Evolutionary conservation across 2,113 vertebrate genomes (phyloP).

Genomic region (Bubo bubo): DNA sequence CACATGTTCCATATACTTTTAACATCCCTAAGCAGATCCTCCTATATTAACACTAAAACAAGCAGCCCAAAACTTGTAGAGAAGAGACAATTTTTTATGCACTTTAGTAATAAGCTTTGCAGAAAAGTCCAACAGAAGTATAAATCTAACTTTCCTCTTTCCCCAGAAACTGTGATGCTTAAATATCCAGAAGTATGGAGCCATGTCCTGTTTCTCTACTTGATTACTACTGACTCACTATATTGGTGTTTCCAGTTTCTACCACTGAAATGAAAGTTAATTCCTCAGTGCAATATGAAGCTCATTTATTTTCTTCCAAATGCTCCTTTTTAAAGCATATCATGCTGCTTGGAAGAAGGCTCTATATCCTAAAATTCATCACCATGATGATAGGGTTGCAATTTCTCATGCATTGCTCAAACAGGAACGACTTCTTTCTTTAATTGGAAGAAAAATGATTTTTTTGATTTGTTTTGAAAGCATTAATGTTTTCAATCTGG

Average conservation of each 20-base stretch:
- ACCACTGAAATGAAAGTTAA: background rate
- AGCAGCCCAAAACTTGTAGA: background rate
- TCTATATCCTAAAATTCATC: background rate
- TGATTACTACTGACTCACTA: background rate
- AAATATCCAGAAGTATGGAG: background rate
- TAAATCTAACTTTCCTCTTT: background rate
- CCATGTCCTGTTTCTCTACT: background rate
- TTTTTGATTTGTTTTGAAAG: conserved; percentile 41
- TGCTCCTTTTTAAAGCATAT: background rate
- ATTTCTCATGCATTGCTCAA: background rate
- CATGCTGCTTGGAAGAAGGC: background rate
- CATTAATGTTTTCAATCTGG: background rate
- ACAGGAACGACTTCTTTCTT: background rate
- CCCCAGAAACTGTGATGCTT: background rate
- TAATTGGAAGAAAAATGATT: conserved; percentile 32
- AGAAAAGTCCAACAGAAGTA: background rate
- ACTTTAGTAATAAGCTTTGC: background rate
- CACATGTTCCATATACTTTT: background rate
- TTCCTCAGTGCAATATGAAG: conserved; percentile 9
- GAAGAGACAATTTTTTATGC: background rate
- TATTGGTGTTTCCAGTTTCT: background rate
- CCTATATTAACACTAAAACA: background rate
- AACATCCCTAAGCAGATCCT: background rate
- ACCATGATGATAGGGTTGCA: background rate
- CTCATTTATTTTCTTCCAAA: conserved; percentile 36